phyloP scores from a whole-genome alignment of 2,888 invertebrate genomes.

The Calameuta idolon region DNA sequence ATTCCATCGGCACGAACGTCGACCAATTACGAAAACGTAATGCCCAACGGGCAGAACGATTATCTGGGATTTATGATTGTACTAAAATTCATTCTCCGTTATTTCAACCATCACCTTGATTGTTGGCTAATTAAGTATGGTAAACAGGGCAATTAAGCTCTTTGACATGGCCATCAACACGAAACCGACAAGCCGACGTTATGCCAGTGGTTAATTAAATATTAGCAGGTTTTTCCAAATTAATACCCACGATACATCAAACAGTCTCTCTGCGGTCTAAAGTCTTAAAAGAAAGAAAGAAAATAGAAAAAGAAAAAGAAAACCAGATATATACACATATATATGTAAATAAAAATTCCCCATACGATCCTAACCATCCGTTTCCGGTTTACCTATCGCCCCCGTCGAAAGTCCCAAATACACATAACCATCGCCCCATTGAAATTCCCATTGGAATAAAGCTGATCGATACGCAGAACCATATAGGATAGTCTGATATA shows the following conservation, averaged over 20 bases:
- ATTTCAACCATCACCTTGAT: constrained; percentile 35
- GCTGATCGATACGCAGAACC: neutral
- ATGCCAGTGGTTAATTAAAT: neutral
- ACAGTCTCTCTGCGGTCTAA: neutral
- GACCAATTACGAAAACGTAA: constrained; percentile 25
- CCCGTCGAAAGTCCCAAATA: neutral
- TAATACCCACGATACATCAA: neutral
- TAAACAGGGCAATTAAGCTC: constrained; percentile 35
- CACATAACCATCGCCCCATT: neutral
- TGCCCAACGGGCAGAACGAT: constrained; percentile 27
- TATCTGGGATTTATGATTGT: constrained; percentile 39
- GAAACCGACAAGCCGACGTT: constrained; percentile 11
- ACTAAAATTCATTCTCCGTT: constrained; percentile 41
- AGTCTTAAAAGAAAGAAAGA: neutral
- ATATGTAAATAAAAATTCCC: neutral
- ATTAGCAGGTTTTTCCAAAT: neutral
- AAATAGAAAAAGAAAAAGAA: too few species aligned
- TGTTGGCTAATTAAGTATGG: constrained; percentile 38
- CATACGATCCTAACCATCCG: neutral
- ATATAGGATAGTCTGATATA: neutral
- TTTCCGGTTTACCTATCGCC: neutral
- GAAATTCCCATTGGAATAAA: neutral
- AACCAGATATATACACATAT: neutral
- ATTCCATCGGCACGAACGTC: constrained; percentile 13
- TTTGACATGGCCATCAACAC: constrained; percentile 29